Evolutionary conservation across 2,113 vertebrate species (phyloP).

Genomic region (Synodontis membranacea): DNA sequence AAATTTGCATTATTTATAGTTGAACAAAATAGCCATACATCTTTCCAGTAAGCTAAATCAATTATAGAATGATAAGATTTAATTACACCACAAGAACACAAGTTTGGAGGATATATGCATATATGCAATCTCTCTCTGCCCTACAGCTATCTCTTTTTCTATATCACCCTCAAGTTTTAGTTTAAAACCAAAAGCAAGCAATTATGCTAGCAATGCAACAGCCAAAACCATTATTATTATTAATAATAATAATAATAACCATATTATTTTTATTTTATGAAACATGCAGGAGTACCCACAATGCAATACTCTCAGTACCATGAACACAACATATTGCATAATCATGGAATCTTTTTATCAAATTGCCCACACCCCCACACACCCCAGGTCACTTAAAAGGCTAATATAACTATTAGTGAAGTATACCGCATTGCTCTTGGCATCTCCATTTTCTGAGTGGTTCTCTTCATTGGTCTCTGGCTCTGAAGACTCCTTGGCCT

Average conservation of each 20-base stretch:
- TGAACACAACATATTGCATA: background rate
- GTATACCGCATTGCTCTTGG: conserved; percentile 87
- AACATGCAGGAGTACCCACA: background rate
- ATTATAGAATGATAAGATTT: background rate
- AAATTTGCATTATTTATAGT: background rate
- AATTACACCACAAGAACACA: background rate
- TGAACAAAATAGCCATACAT: background rate
- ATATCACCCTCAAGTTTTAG: background rate
- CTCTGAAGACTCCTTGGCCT: conserved; percentile 82
- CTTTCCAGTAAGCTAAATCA: background rate
- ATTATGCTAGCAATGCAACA: background rate
- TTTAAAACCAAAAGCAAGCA: background rate
- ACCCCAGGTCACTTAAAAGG: background rate
- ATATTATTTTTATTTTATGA: background rate
- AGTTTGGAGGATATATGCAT: background rate
- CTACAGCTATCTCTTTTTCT: background rate
- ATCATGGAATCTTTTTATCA: background rate
- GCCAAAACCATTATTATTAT: too few relatives aligned
- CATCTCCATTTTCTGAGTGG: conserved; percentile 92
- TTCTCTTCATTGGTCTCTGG: conserved; percentile 87
- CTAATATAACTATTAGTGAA: background rate
- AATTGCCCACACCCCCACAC: background rate
- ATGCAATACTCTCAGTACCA: background rate
- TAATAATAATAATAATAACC: too few relatives aligned
- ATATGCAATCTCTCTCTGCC: too few relatives aligned